These are phyloP conservation scores for Melanerpes aurifrons DNA, from an alignment of 2,113 vertebrate genomes.

Conservation along the genomic window DNA sequence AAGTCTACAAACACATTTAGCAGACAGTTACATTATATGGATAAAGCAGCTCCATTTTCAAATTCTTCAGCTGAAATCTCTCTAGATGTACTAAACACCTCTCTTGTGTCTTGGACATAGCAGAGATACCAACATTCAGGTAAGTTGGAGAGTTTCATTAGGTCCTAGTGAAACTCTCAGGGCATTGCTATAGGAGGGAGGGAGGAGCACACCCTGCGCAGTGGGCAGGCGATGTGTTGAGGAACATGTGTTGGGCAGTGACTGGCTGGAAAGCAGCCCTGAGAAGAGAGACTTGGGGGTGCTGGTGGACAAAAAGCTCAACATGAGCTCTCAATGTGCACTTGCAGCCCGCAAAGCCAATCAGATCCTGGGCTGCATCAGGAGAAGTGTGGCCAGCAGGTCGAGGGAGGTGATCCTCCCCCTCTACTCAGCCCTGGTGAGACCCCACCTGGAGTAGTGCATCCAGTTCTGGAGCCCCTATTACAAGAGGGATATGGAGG, in stretches of 20 bases:
- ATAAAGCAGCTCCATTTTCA: neutral
- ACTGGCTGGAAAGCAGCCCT: too few species aligned
- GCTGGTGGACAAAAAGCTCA: too few species aligned
- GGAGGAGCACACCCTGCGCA: fast-evolving
- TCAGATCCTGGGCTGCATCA: too few species aligned
- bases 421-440: too few species aligned
- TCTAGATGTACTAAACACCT: neutral
- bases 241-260: neutral
- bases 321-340: too few species aligned
- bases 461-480: too few species aligned
- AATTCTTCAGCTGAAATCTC: neutral
- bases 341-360: too few species aligned
- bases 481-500: too few species aligned
- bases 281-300: too few species aligned
- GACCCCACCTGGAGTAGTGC: too few species aligned
- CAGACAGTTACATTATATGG: neutral
- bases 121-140: neutral
- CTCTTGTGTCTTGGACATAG: neutral
- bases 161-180: fast-evolving
- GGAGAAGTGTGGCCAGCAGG: too few species aligned
- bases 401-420: too few species aligned
- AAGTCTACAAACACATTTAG: neutral
- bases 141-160: neutral
- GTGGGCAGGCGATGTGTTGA: neutral
- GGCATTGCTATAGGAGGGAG: fast-evolving